Evolutionary conservation across 1,140 invertebrate species (phyloP), one percentile per base, ranked within the genome.

Genomic region (Aethina tumida): DNA sequence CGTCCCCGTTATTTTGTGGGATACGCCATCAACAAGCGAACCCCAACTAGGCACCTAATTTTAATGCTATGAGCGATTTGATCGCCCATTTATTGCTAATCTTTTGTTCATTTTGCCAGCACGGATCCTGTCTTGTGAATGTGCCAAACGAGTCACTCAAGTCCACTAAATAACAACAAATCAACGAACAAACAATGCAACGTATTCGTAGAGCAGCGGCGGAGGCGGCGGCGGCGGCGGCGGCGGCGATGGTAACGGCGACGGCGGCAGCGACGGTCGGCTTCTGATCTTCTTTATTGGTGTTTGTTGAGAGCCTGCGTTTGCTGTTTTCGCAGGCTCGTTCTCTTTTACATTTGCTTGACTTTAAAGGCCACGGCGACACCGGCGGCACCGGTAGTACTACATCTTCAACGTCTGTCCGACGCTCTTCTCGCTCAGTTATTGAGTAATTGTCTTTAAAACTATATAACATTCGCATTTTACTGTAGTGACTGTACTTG

Each of bases 31-130:
- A 10, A 10, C 5, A 26, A n/a, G 18, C 16, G 13, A 19, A 28
- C 19, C 56, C 38, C 53, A 58, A 39, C 47, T 58, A 58, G 56
- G 56, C 56, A 58, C 56, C 56, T 58, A 58, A 56, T 53, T 41
- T 53, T 41, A 45, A 52, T 49, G 45, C 49, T 53, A 55, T 53
- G 50, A 43, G 40, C 43, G 52, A 50, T 20, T 47, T 20, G 43
- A 33, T 47, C 50, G 45, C 45, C 45, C 55, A 56, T 47, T 57
- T 59, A 56, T 58, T 58, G 56, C 56, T 58, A 58, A 55, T 53
- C 37, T 58, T 46, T 44, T 47, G 47, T 55, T 41, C 47, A 46
- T 49, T 42, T 48, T 47, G 40, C 45, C 44, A 54, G 43, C 41
- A 40, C 35, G 33, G 40, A 42, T 43, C 41, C 37, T 50, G 39